These are phyloP conservation scores for Muschampia plurimacula DNA, from an alignment of 2,888 invertebrate genomes.

Conservation along the genomic window DNA sequence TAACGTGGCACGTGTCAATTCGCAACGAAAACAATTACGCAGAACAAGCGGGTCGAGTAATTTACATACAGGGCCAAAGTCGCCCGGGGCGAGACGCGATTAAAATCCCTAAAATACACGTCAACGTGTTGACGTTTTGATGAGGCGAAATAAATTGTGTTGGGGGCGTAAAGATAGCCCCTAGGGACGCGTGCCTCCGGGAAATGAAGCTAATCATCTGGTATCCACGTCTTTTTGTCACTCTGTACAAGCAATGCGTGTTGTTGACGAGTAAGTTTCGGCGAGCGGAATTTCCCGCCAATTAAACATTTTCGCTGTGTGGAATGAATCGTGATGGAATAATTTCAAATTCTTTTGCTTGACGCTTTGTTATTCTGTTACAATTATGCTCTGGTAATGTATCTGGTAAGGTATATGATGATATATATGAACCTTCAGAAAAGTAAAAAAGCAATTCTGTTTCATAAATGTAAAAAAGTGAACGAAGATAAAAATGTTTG, in stretches of 20 bases:
- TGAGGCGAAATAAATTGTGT: constrained; percentile 80
- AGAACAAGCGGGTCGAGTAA: constrained; percentile 63
- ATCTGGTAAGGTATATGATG: neutral
- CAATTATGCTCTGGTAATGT: neutral
- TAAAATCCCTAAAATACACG: constrained; percentile 83
- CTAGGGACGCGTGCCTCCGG: constrained; percentile 69
- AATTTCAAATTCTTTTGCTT: neutral
- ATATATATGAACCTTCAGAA: neutral
- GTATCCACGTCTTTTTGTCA: constrained; percentile 23
- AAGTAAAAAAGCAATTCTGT: neutral
- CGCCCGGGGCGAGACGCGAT: constrained; percentile 63
- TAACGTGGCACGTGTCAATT: constrained; percentile 70
- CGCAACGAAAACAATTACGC: constrained; percentile 77
- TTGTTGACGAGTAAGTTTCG: constrained; percentile 17
- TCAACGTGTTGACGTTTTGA: constrained; percentile 84
- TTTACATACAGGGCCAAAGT: constrained; percentile 73
- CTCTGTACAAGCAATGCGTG: constrained; percentile 22
- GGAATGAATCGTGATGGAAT: constrained; percentile 15
- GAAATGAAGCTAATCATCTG: constrained; percentile 81
- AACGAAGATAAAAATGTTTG: neutral
- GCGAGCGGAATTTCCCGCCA: constrained; percentile 19
- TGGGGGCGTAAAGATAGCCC: constrained; percentile 58
- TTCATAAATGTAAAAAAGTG: too few species aligned
- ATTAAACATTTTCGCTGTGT: constrained; percentile 22
- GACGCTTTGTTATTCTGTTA: neutral